phyloP scores from a whole-genome alignment of 1,140 invertebrate genomes.

The Ceratosolen fusciceps region DNA sequence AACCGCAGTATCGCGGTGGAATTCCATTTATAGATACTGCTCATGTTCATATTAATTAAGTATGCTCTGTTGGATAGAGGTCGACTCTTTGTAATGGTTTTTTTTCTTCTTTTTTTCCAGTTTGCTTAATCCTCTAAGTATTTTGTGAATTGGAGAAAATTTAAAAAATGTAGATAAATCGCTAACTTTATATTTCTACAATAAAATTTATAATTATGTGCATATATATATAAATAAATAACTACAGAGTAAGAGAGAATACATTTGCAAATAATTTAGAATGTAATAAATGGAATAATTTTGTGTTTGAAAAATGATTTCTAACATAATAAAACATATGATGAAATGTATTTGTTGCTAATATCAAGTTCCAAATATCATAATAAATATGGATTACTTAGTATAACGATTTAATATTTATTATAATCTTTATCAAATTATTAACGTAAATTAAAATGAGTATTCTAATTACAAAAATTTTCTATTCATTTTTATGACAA shows the following conservation, averaged over 20 bases:
- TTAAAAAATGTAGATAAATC: neutral
- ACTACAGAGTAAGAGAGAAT: neutral
- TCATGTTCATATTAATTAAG: slow-evolving; percentile 18
- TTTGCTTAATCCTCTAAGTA: neutral
- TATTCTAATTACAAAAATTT: too few species aligned
- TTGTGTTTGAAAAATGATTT: neutral
- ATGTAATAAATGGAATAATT: neutral
- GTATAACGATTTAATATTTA: too few species aligned
- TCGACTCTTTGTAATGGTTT: too few species aligned
- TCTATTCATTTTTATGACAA: too few species aligned
- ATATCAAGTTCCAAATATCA: too few species aligned
- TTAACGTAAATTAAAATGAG: too few species aligned
- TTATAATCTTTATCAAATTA: too few species aligned
- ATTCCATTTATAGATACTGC: slow-evolving; percentile 16
- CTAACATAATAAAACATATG: too few species aligned
- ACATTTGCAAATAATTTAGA: neutral
- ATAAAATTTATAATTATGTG: neutral
- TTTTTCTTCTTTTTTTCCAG: neutral
- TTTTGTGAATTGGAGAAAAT: neutral
- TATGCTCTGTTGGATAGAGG: neutral
- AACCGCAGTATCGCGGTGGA: neutral
- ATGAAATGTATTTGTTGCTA: too few species aligned
- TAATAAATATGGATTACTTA: too few species aligned
- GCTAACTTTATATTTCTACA: neutral
- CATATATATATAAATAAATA: neutral